phyloP scores from a whole-genome alignment of 2,797 vertebrate species.

The Lacerta viridis region DNA sequence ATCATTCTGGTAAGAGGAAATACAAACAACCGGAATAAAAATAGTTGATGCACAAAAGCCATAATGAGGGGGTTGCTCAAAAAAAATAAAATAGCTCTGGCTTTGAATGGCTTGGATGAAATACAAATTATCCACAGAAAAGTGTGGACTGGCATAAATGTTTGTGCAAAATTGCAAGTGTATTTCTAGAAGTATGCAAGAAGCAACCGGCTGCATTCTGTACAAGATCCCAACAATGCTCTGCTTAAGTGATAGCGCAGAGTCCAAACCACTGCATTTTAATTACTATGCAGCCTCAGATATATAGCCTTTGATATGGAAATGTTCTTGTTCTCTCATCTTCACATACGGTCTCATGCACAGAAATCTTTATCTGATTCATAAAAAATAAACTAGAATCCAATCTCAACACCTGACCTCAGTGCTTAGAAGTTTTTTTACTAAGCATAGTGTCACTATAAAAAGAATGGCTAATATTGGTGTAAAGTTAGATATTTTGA shows the following conservation, averaged over 20 bases:
- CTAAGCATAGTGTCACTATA: slow-evolving; percentile 87
- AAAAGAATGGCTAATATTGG: slow-evolving; percentile 88
- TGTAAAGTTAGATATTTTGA: slow-evolving; percentile 85
- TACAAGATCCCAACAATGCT: slow-evolving; percentile 86
- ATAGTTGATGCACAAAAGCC: slow-evolving; percentile 88
- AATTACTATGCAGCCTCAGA: slow-evolving; percentile 96
- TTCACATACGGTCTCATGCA: slow-evolving; percentile 90
- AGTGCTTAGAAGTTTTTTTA: slow-evolving; percentile 89
- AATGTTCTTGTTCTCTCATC: slow-evolving; percentile 93
- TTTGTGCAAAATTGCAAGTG: slow-evolving; percentile 92
- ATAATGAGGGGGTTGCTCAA: slow-evolving; percentile 87
- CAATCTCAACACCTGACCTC: slow-evolving; percentile 93
- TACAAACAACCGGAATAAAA: slow-evolving; percentile 88
- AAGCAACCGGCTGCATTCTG: slow-evolving; percentile 90
- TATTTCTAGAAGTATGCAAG: slow-evolving; percentile 89
- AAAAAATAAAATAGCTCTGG: slow-evolving; percentile 83
- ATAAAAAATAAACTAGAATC: slow-evolving; percentile 96
- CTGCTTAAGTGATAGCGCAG: slow-evolving; percentile 85
- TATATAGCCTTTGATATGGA: slow-evolving; percentile 98
- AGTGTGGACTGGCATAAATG: slow-evolving; percentile 90
- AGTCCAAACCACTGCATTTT: slow-evolving; percentile 97
- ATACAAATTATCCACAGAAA: slow-evolving; percentile 89
- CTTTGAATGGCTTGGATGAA: slow-evolving; percentile 89
- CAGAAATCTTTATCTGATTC: slow-evolving; percentile 97
- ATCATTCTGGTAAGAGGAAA: slow-evolving; percentile 88